phyloP scores from a whole-genome alignment of 64 coral and sea anemone genomes.

The Catalaphyllia jardinei region DNA sequence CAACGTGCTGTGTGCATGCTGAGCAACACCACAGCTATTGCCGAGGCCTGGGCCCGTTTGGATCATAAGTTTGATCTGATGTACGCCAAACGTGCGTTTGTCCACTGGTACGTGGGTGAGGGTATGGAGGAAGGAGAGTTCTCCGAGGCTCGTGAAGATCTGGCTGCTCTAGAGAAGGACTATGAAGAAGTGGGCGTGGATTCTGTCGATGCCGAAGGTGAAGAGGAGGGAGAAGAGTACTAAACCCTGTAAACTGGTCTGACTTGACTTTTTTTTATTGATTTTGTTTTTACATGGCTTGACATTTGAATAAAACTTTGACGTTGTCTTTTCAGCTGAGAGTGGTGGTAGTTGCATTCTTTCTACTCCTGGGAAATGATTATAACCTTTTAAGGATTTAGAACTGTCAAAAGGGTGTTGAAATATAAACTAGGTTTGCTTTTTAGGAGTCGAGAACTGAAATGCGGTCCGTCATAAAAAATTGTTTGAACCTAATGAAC shows the following conservation, averaged over 20 bases:
- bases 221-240: constrained; percentile 45
- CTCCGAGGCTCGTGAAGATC: constrained; percentile 45
- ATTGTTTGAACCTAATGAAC: too few relatives aligned
- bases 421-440: too few relatives aligned
- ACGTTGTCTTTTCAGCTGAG: neutral
- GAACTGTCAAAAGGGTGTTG: neutral
- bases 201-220: constrained; percentile 41
- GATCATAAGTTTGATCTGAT: constrained; percentile 52
- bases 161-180: constrained; percentile 38
- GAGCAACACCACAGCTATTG: constrained; percentile 51
- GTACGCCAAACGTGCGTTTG: constrained; percentile 43
- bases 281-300: constrained; percentile 29
- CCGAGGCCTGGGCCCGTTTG: constrained; percentile 35
- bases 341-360: neutral
- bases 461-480: too few relatives aligned
- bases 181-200: constrained; percentile 51
- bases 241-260: constrained; percentile 6
- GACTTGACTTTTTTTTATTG: constrained; percentile 18
- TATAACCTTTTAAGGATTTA: neutral
- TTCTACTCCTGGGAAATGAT: neutral
- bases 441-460: too few relatives aligned
- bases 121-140: constrained; percentile 39
- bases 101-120: constrained; percentile 47
- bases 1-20: constrained; percentile 46
- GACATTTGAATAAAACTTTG: constrained; percentile 33